Evolutionary conservation across 2,888 invertebrate genomes (phyloP).

Genomic region (Heliconius ismenius): DNA sequence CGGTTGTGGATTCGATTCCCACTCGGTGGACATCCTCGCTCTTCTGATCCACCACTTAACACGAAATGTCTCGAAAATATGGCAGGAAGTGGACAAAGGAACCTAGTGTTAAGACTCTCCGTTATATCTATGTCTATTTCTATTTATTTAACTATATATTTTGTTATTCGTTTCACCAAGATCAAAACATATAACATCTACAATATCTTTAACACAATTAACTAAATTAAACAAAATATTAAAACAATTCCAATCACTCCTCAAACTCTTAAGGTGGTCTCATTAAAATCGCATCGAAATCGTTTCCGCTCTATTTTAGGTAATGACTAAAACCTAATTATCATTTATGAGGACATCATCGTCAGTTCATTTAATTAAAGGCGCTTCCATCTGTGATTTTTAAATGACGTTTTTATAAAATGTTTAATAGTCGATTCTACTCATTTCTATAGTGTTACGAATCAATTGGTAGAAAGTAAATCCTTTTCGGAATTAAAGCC

Average conservation of each 20-base stretch:
- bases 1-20: not conserved
- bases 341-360: slow-evolving; percentile 32
- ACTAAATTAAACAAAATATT: not conserved
- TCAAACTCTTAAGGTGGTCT: slow-evolving; percentile 13
- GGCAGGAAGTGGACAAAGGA: no score
- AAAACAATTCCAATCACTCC: not conserved
- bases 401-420: not conserved
- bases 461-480: not conserved
- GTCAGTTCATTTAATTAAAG: slow-evolving; percentile 28
- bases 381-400: slow-evolving; percentile 10
- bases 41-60: not conserved
- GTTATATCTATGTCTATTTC: no score
- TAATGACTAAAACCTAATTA: slow-evolving; percentile 22
- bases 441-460: not conserved
- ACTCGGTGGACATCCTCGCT: not conserved
- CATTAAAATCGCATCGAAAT: slow-evolving; percentile 29
- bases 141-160: no score
- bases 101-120: no score
- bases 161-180: not conserved
- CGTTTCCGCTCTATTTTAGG: slow-evolving; percentile 29
- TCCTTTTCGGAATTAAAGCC: not conserved
- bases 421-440: not conserved
- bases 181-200: not conserved
- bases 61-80: no score
- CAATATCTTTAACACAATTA: not conserved